These are phyloP conservation scores for Urocolius indicus DNA, from an alignment of 2,113 vertebrate species.

Conservation along the genomic window DNA sequence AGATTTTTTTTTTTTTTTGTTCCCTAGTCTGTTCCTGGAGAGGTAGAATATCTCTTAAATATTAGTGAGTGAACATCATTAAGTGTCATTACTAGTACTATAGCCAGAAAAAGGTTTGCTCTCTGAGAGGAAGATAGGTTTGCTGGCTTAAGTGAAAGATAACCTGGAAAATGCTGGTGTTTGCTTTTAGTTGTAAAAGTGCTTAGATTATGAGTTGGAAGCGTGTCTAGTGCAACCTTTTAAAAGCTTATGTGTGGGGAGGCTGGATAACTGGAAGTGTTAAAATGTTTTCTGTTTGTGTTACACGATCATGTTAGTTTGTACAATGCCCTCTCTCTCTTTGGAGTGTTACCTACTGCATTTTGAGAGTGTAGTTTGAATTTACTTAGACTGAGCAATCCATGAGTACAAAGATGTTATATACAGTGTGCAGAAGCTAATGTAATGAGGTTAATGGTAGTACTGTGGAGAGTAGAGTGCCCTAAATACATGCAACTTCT, in stretches of 20 bases:
- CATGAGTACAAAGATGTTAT: neutral
- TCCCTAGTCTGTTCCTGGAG: neutral
- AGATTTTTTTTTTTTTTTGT: neutral
- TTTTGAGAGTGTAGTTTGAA: neutral
- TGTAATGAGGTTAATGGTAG: neutral
- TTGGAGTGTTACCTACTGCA: fast-evolving
- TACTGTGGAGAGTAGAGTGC: neutral
- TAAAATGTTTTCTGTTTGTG: neutral
- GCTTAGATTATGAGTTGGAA: neutral
- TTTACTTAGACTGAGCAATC: neutral
- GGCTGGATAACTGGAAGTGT: neutral
- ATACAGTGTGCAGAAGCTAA: neutral
- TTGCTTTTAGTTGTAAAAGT: neutral
- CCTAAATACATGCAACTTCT: neutral
- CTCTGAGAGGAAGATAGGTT: neutral
- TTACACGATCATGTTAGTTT: neutral
- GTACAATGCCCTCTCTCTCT: neutral
- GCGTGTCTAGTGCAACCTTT: neutral
- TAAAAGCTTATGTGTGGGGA: neutral
- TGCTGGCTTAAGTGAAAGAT: neutral
- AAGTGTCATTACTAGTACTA: neutral
- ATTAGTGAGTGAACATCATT: neutral
- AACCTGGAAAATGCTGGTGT: neutral
- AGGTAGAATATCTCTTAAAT: neutral
- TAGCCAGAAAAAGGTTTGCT: no score